Evolutionary conservation across 2,113 vertebrate genomes (phyloP).

Genomic region (Polypterus senegalus): DNA sequence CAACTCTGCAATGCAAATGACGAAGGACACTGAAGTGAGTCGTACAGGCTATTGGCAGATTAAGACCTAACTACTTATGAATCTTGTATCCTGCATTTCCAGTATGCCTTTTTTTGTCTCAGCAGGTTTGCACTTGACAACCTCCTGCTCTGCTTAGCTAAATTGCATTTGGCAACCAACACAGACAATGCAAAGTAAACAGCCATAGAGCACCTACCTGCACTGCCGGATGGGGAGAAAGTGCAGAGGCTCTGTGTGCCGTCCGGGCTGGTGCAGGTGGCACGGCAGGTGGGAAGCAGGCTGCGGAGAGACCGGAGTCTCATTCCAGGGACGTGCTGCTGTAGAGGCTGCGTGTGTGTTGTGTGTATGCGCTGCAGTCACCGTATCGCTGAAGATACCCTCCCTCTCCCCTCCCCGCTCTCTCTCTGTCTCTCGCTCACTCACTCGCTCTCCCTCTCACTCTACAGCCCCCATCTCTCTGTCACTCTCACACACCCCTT

Average conservation of each 20-base stretch:
- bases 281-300: neutral
- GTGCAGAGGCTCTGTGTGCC: neutral
- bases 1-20: no score
- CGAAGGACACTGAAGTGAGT: no score
- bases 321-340: conserved; percentile 6
- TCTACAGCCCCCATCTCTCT: conserved; percentile 15
- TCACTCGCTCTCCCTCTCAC: conserved; percentile 15
- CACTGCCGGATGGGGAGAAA: neutral
- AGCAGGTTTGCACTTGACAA: no score
- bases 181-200: neutral
- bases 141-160: no score
- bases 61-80: no score
- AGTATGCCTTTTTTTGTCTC: no score
- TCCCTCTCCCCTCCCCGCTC: no score
- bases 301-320: conserved; percentile 1
- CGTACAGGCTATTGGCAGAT: no score
- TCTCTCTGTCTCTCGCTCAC: conserved; percentile 17
- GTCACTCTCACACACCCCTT: conserved; percentile 21
- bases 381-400: conserved; percentile 23
- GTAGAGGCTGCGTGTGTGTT: conserved; percentile 17
- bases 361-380: conserved; percentile 14
- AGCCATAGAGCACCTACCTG: conserved; percentile 7
- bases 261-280: neutral
- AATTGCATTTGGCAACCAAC: no score
- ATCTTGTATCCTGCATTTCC: no score